Percentiles rank a stretch among this genome's conserved stretches.
phyloP scores from a whole-genome alignment of 2,113 vertebrate species.

The Alaudala cheleensis region DNA sequence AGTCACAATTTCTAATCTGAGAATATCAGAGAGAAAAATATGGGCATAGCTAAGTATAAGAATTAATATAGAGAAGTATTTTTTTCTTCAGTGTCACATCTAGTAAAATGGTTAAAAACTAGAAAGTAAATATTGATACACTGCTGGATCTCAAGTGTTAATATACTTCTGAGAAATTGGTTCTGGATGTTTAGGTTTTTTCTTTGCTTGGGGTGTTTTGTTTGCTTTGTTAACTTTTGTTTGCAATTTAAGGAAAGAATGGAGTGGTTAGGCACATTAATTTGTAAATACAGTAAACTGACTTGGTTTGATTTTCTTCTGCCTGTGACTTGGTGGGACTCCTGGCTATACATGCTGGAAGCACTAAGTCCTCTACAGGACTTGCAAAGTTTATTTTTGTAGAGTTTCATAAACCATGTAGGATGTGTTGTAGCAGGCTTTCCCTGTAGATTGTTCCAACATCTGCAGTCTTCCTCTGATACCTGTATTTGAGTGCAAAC shows the following conservation, averaged over 20 bases:
- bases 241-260: neutral
- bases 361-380: neutral
- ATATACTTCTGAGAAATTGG: neutral
- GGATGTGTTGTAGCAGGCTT: neutral
- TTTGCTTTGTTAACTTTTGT: neutral
- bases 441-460: neutral
- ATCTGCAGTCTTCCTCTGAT: neutral
- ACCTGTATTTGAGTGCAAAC: neutral
- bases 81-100: neutral
- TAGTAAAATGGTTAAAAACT: neutral
- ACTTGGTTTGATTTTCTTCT: neutral
- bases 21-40: neutral
- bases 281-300: neutral
- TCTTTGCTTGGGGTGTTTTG: neutral
- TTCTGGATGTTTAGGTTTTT: neutral
- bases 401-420: accelerated
- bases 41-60: neutral
- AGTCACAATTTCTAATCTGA: neutral
- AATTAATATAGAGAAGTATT: neutral
- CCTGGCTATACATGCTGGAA: neutral
- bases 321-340: neutral
- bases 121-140: neutral
- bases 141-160: neutral
- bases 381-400: neutral
- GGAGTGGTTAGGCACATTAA: neutral